Conservation (phyloP, 2,888 invertebrate species). For the Cataglyphis altisquamis region DNA sequence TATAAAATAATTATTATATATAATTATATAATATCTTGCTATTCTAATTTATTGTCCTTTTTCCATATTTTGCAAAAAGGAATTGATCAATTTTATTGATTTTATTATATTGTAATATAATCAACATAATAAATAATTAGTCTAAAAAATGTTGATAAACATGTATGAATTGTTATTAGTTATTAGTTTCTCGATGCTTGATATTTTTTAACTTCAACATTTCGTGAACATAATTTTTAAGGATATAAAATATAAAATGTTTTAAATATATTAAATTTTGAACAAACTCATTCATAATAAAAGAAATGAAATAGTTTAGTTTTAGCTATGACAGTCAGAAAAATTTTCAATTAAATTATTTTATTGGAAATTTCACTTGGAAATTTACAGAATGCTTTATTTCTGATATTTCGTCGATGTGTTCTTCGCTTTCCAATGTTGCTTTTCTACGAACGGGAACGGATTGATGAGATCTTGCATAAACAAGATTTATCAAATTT, state of each 20-base stretch:
- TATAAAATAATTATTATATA: no score
- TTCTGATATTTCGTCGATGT: conserved; percentile 15
- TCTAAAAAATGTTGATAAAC: neutral
- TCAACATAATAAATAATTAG: neutral
- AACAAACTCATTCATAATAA: conserved; percentile 2
- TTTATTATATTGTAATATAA: neutral
- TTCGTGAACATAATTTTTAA: conserved; percentile 6
- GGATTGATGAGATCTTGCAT: conserved; percentile 18
- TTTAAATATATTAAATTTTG: conserved; percentile 28
- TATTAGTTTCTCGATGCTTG: neutral
- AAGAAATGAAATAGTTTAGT: conserved; percentile 41
- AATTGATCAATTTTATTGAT: conserved; percentile 19
- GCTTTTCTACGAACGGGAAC: conserved; percentile 4
- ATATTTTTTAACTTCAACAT: neutral
- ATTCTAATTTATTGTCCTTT: no score
- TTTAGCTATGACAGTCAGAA: conserved; percentile 20
- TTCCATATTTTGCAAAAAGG: no score
- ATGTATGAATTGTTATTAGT: neutral
- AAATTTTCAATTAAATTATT: conserved; percentile 64
- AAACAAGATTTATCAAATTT: conserved; percentile 63
- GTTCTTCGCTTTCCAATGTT: conserved; percentile 14
- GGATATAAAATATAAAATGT: neutral
- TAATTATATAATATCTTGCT: no score
- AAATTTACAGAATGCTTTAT: conserved; percentile 38
- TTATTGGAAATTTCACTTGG: neutral